Base-by-base conservation (phyloP, 2,113 vertebrate genomes). In the Piprites chloris region DNA sequence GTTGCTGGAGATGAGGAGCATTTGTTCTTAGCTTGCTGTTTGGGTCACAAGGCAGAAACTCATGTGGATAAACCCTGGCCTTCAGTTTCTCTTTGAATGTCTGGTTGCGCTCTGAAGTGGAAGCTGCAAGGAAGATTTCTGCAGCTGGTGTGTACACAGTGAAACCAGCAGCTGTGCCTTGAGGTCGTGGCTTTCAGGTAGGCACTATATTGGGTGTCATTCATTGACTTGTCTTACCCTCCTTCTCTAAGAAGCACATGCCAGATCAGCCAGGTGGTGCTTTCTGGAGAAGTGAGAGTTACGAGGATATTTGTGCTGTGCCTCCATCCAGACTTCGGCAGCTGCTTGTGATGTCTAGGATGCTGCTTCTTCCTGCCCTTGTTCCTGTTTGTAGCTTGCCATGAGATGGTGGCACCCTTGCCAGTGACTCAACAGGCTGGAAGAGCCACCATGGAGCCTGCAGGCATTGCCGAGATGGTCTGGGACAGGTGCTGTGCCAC, bases 91-190 rank as follows among this genome's bases (percentile, higher is more conserved):
- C 39, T 49, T 52, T 71, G 58, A 79, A 56, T 37, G 33, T 46
- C 24, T 79, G 61, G 22, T 56, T 75, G 44, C 42, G 62, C 24
- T 87, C 69, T 80, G 62, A 74, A 72, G 53, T 86, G 49, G 68
- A 79, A 59, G n/a, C 65, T 93, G 49, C 65, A 37, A 53, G 61
- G 35, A 84, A 63, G 59, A 79, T 82, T 47, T 77, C 42, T 76
- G 56, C 86, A 94, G 77, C 88, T 96, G 90, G 14, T 68, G 32
- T 82, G 69, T 79, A 49, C 62, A 27, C 65, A 33, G 30, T 58
- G 95, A 95, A 96, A 95, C 94, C 61, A 88, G 49, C 96, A 96
- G 90, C 96, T 96, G 95, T 89, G 80, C 77, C 39, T 44, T 50
- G 63, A 88, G 91, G 75, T 92, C 7, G 4, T 23, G 37, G 47